Percentiles rank a stretch among this genome's conserved stretches.
Evolutionary conservation across 2,888 invertebrate genomes (phyloP).

Genomic region (Drosophila nigricruria): DNA sequence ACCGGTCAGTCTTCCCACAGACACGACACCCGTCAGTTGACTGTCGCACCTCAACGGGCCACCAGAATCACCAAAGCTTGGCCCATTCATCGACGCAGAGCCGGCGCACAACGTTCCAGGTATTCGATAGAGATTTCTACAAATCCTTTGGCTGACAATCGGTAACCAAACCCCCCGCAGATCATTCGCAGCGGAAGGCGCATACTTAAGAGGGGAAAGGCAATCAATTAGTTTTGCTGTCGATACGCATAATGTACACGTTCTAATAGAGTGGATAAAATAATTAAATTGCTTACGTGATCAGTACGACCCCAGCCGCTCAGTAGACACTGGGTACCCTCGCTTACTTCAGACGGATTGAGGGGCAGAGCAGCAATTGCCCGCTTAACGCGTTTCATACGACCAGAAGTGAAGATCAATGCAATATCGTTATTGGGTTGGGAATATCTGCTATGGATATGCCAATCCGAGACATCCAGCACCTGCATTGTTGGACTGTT

Average conservation of each 20-base stretch:
- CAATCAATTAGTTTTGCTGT: background rate
- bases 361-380: background rate
- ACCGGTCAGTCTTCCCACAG: accelerated
- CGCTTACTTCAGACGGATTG: accelerated
- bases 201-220: background rate
- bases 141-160: accelerated
- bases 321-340: background rate
- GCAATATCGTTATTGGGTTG: background rate
- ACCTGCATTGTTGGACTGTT: background rate
- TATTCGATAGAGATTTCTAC: background rate
- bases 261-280: background rate
- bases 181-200: accelerated
- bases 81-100: background rate
- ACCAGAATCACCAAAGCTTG: background rate
- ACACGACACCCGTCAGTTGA: background rate
- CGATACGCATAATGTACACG: background rate
- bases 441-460: accelerated
- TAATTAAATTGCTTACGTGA: background rate
- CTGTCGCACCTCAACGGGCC: background rate
- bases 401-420: background rate
- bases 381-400: background rate
- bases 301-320: background rate
- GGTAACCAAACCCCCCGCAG: background rate
- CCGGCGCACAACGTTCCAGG: background rate
- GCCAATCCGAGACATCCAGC: background rate